Conservation (phyloP, 2,797 vertebrate genomes). For the Podarcis siculus region DNA sequence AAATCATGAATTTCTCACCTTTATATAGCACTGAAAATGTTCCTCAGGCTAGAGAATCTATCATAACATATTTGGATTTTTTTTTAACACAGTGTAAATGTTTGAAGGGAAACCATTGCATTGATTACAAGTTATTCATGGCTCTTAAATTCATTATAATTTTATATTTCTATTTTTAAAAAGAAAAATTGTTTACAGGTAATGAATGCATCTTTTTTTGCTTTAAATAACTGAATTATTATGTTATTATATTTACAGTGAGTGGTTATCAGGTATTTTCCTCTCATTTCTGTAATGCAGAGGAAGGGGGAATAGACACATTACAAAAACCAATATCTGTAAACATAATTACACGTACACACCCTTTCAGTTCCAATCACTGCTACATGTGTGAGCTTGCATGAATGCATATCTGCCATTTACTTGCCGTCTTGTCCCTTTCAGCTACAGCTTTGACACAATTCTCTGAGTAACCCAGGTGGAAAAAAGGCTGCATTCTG, state of each 20-base stretch:
- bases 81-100: background rate
- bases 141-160: conserved; percentile 53
- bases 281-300: background rate
- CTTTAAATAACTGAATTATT: conserved; percentile 34
- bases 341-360: background rate
- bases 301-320: background rate
- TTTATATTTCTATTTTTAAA: conserved; percentile 25
- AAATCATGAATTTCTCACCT: background rate
- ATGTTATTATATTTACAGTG: background rate
- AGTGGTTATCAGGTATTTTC: background rate
- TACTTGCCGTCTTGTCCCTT: background rate
- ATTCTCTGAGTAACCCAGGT: background rate
- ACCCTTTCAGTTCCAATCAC: background rate
- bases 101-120: conserved; percentile 13
- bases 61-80: conserved; percentile 10
- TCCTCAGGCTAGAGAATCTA: background rate
- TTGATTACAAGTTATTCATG: conserved; percentile 17
- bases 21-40: conserved; percentile 3
- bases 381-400: background rate
- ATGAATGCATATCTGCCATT: background rate
- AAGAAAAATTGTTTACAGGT: too few species aligned
- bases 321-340: background rate
- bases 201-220: background rate
- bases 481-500: background rate
- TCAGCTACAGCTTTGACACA: background rate